These are phyloP conservation scores for Pentalonia nigronervosa DNA, from an alignment of 1,140 invertebrate species.

Conservation along the genomic window DNA sequence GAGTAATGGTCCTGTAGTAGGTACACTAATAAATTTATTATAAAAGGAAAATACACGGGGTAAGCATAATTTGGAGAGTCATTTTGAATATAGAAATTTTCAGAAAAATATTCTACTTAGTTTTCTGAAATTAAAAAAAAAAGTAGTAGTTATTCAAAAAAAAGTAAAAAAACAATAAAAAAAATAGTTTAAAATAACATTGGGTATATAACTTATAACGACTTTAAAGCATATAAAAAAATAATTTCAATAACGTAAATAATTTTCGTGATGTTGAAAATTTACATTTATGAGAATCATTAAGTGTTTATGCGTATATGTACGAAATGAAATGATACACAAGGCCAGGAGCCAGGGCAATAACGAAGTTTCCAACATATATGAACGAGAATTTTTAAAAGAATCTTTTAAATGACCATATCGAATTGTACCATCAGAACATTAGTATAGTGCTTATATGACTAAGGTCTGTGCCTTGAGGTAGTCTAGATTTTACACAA, in stretches of 20 bases:
- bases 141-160: background rate
- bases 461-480: background rate
- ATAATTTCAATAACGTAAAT: background rate
- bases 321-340: background rate
- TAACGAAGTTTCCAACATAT: background rate
- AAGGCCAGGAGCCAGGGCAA: background rate
- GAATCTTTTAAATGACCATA: background rate
- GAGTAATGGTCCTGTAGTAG: background rate
- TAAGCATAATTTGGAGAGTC: background rate
- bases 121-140: background rate
- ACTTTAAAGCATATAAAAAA: background rate
- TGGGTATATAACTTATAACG: background rate
- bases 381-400: background rate
- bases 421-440: background rate
- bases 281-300: background rate
- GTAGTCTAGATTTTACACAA: background rate
- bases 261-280: background rate
- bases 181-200: background rate
- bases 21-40: no score
- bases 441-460: background rate
- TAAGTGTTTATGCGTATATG: background rate
- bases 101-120: background rate
- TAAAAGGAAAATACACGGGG: no score
- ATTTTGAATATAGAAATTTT: background rate
- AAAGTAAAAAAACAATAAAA: background rate